phyloP scores from a whole-genome alignment of 2,113 vertebrate genomes.

The Lamprologus speciosus region DNA sequence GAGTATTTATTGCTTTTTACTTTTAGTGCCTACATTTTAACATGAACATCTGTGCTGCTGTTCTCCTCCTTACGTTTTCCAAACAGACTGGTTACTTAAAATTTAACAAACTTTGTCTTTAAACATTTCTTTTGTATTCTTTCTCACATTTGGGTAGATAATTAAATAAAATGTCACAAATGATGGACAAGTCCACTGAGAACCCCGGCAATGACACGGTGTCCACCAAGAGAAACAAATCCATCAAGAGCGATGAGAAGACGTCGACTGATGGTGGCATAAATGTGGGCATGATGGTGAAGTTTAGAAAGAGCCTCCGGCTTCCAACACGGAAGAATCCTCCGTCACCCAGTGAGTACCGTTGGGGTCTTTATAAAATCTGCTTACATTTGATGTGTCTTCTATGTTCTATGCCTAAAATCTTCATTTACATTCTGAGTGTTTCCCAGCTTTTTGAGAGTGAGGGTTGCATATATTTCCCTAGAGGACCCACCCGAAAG shows the following conservation, averaged over 20 bases:
- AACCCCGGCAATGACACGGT: background rate
- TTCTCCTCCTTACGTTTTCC: rapidly evolving
- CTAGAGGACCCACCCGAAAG: background rate
- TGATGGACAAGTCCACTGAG: background rate
- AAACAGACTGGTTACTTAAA: background rate
- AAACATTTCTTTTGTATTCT: background rate
- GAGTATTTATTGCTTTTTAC: background rate
- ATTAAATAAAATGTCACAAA: background rate
- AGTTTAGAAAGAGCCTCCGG: background rate
- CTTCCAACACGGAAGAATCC: background rate
- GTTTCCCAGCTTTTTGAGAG: background rate
- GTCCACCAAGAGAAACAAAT: background rate
- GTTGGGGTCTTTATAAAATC: background rate
- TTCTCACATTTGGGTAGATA: background rate
- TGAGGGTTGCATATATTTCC: background rate
- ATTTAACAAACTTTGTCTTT: background rate
- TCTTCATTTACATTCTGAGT: background rate
- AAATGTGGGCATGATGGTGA: background rate
- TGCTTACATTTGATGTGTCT: background rate
- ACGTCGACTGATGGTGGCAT: background rate
- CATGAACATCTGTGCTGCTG: background rate
- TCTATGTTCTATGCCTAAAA: background rate
- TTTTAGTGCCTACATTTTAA: background rate
- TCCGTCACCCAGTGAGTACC: conserved; percentile 54
- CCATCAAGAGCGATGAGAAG: background rate